A percentile compares a stretch with the other conserved stretches of the same genome.
Evolutionary conservation across 2,113 vertebrate genomes (phyloP).

Genomic region (Ivindomyrus marchei): DNA sequence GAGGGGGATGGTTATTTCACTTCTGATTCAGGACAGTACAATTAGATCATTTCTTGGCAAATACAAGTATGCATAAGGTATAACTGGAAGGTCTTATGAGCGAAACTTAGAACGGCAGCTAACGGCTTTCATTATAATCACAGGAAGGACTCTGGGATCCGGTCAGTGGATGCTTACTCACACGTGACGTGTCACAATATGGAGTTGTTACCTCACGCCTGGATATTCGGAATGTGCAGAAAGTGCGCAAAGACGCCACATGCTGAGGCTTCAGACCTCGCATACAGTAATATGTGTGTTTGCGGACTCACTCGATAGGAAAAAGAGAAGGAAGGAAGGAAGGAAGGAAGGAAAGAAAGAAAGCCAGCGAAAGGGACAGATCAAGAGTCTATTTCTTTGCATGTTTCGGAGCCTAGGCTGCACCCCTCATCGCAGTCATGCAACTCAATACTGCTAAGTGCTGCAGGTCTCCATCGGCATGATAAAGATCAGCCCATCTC

Average conservation of each 20-base stretch:
- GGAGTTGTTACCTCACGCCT: neutral
- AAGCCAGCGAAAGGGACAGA: neutral
- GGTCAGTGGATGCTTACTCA: neutral
- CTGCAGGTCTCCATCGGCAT: neutral
- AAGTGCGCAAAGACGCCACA: neutral
- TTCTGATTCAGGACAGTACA: neutral
- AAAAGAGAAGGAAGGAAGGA: neutral
- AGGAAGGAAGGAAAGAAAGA: neutral
- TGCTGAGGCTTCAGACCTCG: neutral
- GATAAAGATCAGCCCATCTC: constrained; percentile 10
- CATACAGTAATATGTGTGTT: neutral
- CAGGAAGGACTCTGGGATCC: neutral
- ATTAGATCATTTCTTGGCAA: neutral
- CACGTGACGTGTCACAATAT: neutral
- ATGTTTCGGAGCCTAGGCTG: neutral
- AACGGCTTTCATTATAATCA: neutral
- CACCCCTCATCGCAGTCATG: neutral
- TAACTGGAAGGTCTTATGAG: neutral
- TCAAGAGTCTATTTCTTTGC: neutral
- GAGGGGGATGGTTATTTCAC: neutral
- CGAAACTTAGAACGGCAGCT: neutral
- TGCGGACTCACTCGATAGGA: neutral
- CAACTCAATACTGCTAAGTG: neutral
- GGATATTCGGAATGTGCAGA: neutral
- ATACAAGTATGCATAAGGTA: neutral